Evolutionary conservation across 1,140 invertebrate species (phyloP).

Genomic region (Aphelenchoides besseyi): DNA sequence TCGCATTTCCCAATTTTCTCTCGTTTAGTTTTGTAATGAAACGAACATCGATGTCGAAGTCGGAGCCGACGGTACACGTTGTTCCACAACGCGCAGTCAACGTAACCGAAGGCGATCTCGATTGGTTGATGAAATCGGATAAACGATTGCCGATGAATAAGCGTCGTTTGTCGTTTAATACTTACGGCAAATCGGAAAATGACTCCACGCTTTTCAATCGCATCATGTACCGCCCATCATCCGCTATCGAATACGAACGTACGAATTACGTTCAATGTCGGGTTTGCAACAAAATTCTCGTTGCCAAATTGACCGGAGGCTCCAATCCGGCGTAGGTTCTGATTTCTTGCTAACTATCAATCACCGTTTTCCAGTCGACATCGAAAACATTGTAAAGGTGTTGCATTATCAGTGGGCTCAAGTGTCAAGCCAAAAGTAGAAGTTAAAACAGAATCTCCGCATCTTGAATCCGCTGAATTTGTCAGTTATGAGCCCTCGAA

Average conservation of each 20-base stretch:
- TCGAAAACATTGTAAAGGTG: conserved; percentile 6
- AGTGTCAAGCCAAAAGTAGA: too few species aligned
- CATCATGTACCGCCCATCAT: not conserved
- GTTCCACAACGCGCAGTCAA: not conserved
- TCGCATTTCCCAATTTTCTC: too few species aligned
- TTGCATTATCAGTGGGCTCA: too few species aligned
- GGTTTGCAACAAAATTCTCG: not conserved
- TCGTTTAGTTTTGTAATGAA: too few species aligned
- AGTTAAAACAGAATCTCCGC: too few species aligned
- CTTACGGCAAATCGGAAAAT: conserved; percentile 8
- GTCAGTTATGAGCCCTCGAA: too few species aligned
- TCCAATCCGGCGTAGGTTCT: conserved; percentile 14
- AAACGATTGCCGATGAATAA: not conserved
- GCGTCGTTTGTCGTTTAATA: not conserved
- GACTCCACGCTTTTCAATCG: not conserved
- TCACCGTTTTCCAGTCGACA: conserved; percentile 1
- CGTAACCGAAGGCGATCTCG: not conserved
- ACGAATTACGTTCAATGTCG: conserved; percentile 7
- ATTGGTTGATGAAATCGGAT: not conserved
- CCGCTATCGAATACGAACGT: not conserved
- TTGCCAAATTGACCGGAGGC: conserved; percentile 9
- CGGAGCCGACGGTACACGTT: too few species aligned
- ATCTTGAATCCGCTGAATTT: too few species aligned
- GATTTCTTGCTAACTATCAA: too few species aligned
- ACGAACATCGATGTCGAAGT: too few species aligned